phyloP scores from a whole-genome alignment of 2,888 invertebrate species.

The Tanypteryx hageni region DNA sequence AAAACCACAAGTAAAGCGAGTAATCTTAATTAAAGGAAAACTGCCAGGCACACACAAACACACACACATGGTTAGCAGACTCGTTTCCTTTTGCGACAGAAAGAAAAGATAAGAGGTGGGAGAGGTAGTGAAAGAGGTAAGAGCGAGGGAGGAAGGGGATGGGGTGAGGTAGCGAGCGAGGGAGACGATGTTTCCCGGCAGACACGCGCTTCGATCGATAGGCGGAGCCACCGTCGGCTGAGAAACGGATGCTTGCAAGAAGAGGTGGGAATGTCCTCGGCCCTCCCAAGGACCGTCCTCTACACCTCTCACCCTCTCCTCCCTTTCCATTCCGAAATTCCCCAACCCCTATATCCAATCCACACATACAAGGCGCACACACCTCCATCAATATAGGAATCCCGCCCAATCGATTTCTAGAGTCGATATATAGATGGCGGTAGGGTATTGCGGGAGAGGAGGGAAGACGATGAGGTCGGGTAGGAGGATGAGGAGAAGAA shows the following conservation, averaged over 20 bases:
- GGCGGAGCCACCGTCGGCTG: slow-evolving; percentile 53
- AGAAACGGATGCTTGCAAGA: slow-evolving; percentile 58
- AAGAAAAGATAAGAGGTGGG: neutral
- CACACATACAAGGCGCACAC: slow-evolving; percentile 12
- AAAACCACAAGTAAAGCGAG: slow-evolving; percentile 18
- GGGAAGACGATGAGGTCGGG: neutral
- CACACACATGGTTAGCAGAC: slow-evolving; percentile 3
- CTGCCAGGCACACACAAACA: slow-evolving; percentile 2
- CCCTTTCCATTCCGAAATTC: neutral
- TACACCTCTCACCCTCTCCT: neutral
- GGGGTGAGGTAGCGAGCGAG: slow-evolving; percentile 18
- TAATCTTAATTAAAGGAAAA: slow-evolving; percentile 35
- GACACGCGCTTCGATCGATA: slow-evolving; percentile 64
- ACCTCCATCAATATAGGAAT: slow-evolving; percentile 48
- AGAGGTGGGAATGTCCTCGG: neutral
- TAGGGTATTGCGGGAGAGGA: slow-evolving; percentile 26
- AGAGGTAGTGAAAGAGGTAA: neutral
- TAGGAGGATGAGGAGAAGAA: neutral
- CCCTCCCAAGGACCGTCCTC: slow-evolving; percentile 34
- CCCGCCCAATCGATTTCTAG: slow-evolving; percentile 48
- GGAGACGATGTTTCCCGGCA: slow-evolving; percentile 38
- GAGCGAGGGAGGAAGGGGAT: neutral
- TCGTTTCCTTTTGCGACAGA: slow-evolving; percentile 5
- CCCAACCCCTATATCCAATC: neutral
- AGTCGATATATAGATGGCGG: slow-evolving; percentile 57